These are phyloP conservation scores for Xestia sexstrigata DNA, from an alignment of 2,888 invertebrate genomes.

Conservation along the genomic window DNA sequence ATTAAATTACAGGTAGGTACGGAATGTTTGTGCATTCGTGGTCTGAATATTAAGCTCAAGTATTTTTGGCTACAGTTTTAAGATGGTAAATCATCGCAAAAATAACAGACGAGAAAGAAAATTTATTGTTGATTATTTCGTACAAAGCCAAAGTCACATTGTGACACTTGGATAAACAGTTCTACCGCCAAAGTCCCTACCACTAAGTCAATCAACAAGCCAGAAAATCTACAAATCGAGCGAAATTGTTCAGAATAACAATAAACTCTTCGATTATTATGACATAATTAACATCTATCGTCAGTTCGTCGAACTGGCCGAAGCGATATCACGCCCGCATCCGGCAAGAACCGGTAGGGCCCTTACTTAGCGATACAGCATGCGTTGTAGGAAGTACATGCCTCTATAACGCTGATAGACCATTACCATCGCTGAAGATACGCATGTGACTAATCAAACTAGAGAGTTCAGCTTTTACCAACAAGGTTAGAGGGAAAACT, in stretches of 20 bases:
- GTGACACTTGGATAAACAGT: background rate
- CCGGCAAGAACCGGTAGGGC: constrained; percentile 64
- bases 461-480: constrained; percentile 5
- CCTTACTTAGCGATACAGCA: constrained; percentile 55
- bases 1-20: constrained; percentile 30
- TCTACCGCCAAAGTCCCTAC: background rate
- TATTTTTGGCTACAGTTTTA: constrained; percentile 13
- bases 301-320: constrained; percentile 56
- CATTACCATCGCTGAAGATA: constrained; percentile 37
- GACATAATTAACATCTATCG: constrained; percentile 58
- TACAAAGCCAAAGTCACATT: background rate
- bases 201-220: background rate
- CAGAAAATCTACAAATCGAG: background rate
- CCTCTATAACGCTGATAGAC: constrained; percentile 33
- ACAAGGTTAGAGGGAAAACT: background rate
- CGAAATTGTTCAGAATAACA: constrained; percentile 16
- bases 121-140: constrained; percentile 11
- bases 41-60: constrained; percentile 28
- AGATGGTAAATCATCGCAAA: constrained; percentile 1
- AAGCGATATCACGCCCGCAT: constrained; percentile 61
- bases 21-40: constrained; percentile 37
- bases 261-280: constrained; percentile 40
- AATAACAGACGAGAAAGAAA: background rate
- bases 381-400: constrained; percentile 52
- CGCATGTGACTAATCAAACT: background rate